Percentiles rank a stretch among this genome's conserved stretches.
Evolutionary conservation across 2,113 vertebrate genomes (phyloP).

Genomic region (Lates calcarifer): DNA sequence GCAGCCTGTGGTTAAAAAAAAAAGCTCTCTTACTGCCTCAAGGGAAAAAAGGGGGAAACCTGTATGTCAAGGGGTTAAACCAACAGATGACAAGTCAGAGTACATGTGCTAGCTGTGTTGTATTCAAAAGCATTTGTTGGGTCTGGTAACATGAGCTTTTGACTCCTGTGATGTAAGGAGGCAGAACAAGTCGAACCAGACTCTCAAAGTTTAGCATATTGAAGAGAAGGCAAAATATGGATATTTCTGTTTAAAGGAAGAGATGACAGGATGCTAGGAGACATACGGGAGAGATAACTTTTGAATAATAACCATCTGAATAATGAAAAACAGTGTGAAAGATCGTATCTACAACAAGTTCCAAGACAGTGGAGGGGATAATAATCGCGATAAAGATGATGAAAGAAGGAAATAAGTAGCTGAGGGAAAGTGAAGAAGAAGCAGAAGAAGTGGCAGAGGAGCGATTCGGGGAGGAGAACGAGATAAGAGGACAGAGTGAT

Average conservation of each 20-base stretch:
- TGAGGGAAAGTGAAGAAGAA: constrained; percentile 12
- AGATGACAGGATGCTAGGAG: constrained; percentile 17
- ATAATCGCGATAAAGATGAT: constrained; percentile 19
- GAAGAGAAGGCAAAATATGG: neutral
- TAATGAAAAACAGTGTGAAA: constrained; percentile 41
- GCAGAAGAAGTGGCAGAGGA: constrained; percentile 8
- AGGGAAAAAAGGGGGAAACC: neutral
- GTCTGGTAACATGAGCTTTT: neutral
- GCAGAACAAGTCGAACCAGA: neutral
- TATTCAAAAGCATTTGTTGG: neutral
- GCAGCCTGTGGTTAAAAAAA: neutral
- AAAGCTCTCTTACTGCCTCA: neutral
- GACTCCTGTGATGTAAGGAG: neutral
- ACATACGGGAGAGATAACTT: constrained; percentile 29
- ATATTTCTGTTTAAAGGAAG: constrained; percentile 23
- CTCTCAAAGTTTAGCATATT: neutral
- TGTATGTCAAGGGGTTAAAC: neutral
- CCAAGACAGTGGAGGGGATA: constrained; percentile 11
- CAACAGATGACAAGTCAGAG: neutral
- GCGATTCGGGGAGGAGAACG: neutral
- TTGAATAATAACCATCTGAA: constrained; percentile 40
- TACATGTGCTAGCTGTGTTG: neutral
- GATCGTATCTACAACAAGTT: constrained; percentile 43
- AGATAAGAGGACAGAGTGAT: constrained; percentile 33
- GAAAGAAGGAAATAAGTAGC: constrained; percentile 37